A percentile compares a stretch with the other conserved stretches of the same genome.
These are phyloP conservation scores for Tetragonisca angustula DNA, from an alignment of 2,888 invertebrate species.

Conservation along the genomic window DNA sequence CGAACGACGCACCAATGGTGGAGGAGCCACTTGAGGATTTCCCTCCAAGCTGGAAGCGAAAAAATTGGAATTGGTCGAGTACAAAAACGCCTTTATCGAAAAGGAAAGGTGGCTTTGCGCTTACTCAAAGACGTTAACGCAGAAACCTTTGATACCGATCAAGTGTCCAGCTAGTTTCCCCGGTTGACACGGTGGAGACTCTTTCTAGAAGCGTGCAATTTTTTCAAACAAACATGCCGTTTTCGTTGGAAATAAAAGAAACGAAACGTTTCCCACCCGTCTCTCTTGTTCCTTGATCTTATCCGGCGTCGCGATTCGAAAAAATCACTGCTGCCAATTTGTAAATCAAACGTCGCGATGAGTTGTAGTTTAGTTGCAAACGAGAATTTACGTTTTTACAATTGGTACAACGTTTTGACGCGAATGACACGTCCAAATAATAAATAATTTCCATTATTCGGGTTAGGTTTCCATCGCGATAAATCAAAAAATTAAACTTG, in stretches of 20 bases:
- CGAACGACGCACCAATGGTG: neutral
- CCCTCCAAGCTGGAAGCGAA: neutral
- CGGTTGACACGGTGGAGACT: conserved; percentile 77
- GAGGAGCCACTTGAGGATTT: too few species aligned
- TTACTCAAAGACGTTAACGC: conserved; percentile 28
- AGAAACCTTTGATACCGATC: conserved; percentile 66
- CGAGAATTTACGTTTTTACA: neutral
- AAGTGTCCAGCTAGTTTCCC: conserved; percentile 70
- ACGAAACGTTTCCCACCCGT: neutral
- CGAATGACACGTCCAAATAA: too few species aligned
- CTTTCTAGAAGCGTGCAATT: conserved; percentile 51
- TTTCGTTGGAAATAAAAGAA: neutral
- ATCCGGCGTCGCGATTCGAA: too few species aligned
- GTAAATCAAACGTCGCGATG: neutral
- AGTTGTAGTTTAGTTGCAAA: neutral
- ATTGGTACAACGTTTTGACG: neutral
- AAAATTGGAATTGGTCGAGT: neutral
- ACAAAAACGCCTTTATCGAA: neutral
- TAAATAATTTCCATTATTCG: too few species aligned
- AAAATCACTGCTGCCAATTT: too few species aligned
- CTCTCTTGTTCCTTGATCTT: too few species aligned
- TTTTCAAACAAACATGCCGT: neutral
- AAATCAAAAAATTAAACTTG: neutral
- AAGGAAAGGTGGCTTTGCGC: neutral
- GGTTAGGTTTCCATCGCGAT: neutral